Evolutionary conservation across 2,797 vertebrate species (phyloP).

Genomic region (Lagocephalus sceleratus): DNA sequence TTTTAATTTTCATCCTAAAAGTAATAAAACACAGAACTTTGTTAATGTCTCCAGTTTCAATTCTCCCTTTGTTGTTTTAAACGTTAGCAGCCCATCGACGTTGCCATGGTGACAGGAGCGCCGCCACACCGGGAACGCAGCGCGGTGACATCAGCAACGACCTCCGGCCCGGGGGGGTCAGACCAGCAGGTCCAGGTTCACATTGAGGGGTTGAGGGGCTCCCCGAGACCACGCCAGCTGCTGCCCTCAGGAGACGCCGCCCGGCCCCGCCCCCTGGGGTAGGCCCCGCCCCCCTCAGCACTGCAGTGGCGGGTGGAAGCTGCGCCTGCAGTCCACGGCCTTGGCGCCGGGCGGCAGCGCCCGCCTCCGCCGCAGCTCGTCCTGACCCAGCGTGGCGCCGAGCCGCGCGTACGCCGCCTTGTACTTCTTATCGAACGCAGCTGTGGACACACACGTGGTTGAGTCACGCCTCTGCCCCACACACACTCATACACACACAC

Average conservation of each 20-base stretch:
- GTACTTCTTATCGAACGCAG: constrained; percentile 89
- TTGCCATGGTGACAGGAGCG: constrained; percentile 6
- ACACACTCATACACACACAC: no score
- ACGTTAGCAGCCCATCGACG: neutral
- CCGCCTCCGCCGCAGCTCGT: constrained; percentile 78
- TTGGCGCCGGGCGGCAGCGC: constrained; percentile 85
- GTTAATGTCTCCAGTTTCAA: neutral
- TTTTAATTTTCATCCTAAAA: neutral
- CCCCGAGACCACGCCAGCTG: no score
- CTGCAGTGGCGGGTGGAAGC: constrained; percentile 85
- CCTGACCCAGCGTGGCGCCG: constrained; percentile 75
- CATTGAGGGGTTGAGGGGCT: no score
- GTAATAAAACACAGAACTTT: neutral
- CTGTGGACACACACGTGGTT: constrained; percentile 48
- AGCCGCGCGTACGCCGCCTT: constrained; percentile 81
- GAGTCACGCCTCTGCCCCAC: neutral
- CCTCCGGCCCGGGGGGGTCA: no score
- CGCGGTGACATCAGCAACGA: neutral
- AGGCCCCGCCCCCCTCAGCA: no score
- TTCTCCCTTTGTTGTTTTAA: no score
- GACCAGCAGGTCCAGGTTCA: no score
- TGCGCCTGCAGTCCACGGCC: constrained; percentile 88
- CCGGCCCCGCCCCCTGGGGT: no score
- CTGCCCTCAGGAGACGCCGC: no score
- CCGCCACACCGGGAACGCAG: neutral